Evolutionary conservation across 2,797 vertebrate genomes (phyloP), one percentile per base, ranked within the genome.

Genomic region (Dromococcyx pavoninus): DNA sequence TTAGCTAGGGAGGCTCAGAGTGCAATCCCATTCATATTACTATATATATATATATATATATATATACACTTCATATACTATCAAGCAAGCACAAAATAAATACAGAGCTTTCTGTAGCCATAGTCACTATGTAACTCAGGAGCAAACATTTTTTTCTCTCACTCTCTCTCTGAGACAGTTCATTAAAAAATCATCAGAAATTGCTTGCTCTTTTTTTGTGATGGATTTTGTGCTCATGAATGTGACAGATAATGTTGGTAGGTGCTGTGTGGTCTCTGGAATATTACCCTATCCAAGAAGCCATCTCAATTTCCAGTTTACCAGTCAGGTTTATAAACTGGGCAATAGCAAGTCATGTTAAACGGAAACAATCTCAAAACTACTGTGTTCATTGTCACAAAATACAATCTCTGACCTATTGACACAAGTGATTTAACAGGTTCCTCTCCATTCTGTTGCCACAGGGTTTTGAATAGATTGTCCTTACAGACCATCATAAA

Each of bases 131-230:
- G 44, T 57, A 93, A 79, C 78, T 79, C 39, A 65, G 57, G 46
- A 94, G 70, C 46, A 91, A 78, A 86, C 28, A 15, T 50, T 84
- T 89, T 88, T 74, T 69, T 23, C 28, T 56, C 37, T 43, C 33
- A 3, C 43, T 35, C 32, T 14, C 44, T 77, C 51, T 73, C 56
- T 21, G 58, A 96, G 66, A 89, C 53, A 85, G 67, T 96, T 97
- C 89, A 95, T 97, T 95, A 35, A 91, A 97, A 96, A 91, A 82
- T 28, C 48, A 76, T 96, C 94, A 94, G 61, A 80, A 73, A 82
- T 81, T 75, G 23, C 77, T 86, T 58, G 30, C 11, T 78, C 61
- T 91, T 72, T 65, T 94, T 65, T 94, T 84, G 53, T 96, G 94
- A 94, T 54, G 35, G 74, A 89, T 96, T 89, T 84, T 84, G 58